Evolutionary conservation across 2,888 invertebrate genomes (phyloP).

Genomic region (Neuroscelio doddi): DNA sequence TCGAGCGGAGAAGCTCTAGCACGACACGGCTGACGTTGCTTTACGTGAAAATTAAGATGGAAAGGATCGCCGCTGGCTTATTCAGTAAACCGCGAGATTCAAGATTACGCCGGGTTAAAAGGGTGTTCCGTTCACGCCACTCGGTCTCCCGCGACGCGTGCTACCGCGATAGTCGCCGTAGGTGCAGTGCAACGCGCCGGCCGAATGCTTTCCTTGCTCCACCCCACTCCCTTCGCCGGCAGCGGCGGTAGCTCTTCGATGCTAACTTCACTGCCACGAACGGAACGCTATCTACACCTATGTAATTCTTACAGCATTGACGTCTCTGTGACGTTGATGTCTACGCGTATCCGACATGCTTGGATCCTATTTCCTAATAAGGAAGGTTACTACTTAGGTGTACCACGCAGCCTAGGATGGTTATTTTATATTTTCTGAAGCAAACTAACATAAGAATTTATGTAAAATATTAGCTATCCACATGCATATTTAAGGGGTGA

Average conservation of each 20-base stretch:
- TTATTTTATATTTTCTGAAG: too few relatives aligned
- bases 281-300: slow-evolving; percentile 10
- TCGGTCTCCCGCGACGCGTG: slow-evolving; percentile 52
- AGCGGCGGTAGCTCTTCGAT: slow-evolving; percentile 17
- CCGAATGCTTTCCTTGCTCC: slow-evolving; percentile 26
- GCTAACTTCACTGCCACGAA: slow-evolving; percentile 7
- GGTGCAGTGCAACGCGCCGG: slow-evolving; percentile 61
- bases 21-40: too few relatives aligned
- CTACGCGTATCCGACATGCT: too few relatives aligned
- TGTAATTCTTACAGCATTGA: slow-evolving; percentile 12
- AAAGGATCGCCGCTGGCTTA: not conserved
- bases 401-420: too few relatives aligned
- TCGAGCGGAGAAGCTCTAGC: slow-evolving; percentile 14
- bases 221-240: slow-evolving; percentile 35
- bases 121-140: not conserved
- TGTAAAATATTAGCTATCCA: too few relatives aligned
- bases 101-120: not conserved
- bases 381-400: too few relatives aligned
- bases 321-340: too few relatives aligned
- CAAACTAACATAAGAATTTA: too few relatives aligned
- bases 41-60: slow-evolving; percentile 1
- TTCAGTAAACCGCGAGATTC: not conserved
- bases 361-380: too few relatives aligned
- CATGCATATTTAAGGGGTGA: too few relatives aligned
- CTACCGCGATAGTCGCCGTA: slow-evolving; percentile 60